phyloP scores from a whole-genome alignment of 1,140 invertebrate genomes.

The Paraescarpia echinospica region DNA sequence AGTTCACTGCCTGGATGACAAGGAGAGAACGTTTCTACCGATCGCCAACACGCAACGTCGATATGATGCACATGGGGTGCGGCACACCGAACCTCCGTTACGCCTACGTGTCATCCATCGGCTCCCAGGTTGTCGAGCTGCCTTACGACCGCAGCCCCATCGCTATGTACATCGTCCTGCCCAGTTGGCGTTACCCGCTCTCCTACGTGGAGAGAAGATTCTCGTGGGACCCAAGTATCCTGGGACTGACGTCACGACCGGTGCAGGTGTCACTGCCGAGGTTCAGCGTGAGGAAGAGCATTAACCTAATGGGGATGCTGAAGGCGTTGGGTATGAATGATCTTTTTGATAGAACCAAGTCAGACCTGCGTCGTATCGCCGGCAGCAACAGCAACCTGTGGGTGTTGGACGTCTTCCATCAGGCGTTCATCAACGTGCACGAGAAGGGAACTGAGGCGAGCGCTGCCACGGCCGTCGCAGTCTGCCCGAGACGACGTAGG shows the following conservation, averaged over 20 bases:
- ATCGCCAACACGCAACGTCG: no score
- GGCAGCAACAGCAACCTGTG: not conserved
- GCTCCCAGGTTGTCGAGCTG: slow-evolving; percentile 69
- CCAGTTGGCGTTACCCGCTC: slow-evolving; percentile 61
- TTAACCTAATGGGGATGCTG: not conserved
- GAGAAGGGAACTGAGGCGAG: slow-evolving; percentile 28
- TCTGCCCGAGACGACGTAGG: not conserved
- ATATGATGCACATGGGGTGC: no score
- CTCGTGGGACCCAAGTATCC: slow-evolving; percentile 27
- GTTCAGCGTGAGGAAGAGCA: slow-evolving; percentile 62
- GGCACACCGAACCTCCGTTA: no score
- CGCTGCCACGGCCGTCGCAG: slow-evolving; percentile 26
- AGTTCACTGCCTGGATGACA: slow-evolving; percentile 66
- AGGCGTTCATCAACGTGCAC: slow-evolving; percentile 16
- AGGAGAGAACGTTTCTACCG: slow-evolving; percentile 50
- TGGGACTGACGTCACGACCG: not conserved
- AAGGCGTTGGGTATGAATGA: slow-evolving; percentile 11
- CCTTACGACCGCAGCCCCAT: slow-evolving; percentile 78
- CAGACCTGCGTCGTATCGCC: slow-evolving; percentile 12
- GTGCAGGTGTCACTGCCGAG: slow-evolving; percentile 61
- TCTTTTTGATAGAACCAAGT: not conserved
- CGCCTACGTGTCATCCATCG: slow-evolving; percentile 43
- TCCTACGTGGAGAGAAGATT: slow-evolving; percentile 40
- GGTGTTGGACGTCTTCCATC: slow-evolving; percentile 26
- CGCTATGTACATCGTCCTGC: no score